Percentiles rank a stretch among this genome's conserved stretches.
These are phyloP conservation scores for Heliornis fulica DNA, from an alignment of 2,113 vertebrate species.

Conservation along the genomic window DNA sequence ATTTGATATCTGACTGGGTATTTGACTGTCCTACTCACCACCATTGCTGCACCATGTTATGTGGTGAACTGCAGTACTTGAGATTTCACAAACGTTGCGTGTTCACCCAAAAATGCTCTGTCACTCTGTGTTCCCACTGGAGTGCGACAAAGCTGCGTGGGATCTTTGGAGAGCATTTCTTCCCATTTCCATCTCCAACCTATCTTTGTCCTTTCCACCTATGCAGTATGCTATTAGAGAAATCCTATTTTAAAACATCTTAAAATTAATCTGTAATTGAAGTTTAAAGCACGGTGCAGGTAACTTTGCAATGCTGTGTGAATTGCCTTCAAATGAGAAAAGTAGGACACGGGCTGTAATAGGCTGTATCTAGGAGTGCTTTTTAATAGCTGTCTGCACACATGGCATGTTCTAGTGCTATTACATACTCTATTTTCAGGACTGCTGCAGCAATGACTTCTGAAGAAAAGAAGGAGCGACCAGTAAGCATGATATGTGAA, in stretches of 20 bases:
- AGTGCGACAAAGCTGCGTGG: not conserved
- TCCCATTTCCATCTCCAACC: not conserved
- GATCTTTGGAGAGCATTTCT: not conserved
- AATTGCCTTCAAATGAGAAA: constrained; percentile 24
- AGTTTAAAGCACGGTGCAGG: not conserved
- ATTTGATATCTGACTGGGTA: not conserved
- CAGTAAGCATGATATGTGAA: constrained; percentile 89
- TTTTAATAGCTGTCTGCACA: not conserved
- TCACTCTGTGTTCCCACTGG: not conserved
- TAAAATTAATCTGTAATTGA: not conserved
- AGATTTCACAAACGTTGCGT: not conserved
- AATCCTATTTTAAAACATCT: not conserved
- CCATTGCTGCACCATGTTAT: accelerated
- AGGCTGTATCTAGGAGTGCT: not conserved
- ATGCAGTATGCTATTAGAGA: not conserved
- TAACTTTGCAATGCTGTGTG: not conserved
- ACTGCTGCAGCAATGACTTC: constrained; percentile 82
- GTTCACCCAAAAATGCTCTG: no score
- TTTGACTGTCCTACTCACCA: not conserved
- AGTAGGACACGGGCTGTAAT: not conserved
- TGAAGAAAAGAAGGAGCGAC: constrained; percentile 90
- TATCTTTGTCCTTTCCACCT: not conserved
- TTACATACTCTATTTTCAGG: constrained; percentile 75
- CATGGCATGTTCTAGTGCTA: constrained; percentile 15
- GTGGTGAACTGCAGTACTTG: not conserved